Base-by-base conservation (phyloP, 2,113 vertebrate genomes). In the Actenoides hombroni region DNA sequence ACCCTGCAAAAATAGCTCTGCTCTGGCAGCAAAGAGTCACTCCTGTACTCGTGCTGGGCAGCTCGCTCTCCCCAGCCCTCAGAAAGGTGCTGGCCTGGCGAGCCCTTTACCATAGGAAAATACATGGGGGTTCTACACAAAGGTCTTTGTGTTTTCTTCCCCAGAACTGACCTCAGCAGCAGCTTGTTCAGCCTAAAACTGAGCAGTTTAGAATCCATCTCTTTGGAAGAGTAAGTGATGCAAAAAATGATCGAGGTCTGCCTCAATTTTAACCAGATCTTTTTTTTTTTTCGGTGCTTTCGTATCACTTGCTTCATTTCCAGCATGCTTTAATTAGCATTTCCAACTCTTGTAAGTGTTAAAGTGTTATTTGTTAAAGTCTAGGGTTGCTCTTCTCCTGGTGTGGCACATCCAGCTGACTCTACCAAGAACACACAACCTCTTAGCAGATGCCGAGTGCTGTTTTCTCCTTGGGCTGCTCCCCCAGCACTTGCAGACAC, bases 341-440 rank as follows among this genome's bases (percentile, higher is more conserved):
- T 84, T 71, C 29, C 53, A 60, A 39, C 42, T 60, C 39, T 26
- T 63, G 13, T 42, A 68, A 67, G 8, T 42, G 51, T 64, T 24
- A 2, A 71, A 67, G 8, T 42, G 51, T 64, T 24, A 2, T 67
- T 84, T 53, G 16, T n/a, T 53, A 37, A 63, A 86, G 35, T 40
- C 37, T 17, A 1, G 28, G 10, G 5, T 49, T 73, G 54, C 19
- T 61, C 76, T 61, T 20, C 7, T 23, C 28, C 20, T 6, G 35
- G 24, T 17, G 39, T 25, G 59, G 68, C 35, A 19, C 69, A 56
- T 88, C 29, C n/a, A 49, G 11, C 46, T 53, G 85, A 33, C 6
- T 3, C 8, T 16, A 18, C 25, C 4, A 31, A 80, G 37, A 40
- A 7, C 0, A 0, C 20, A 6, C 2, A 0, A 12, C 25, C 33